Evolutionary conservation across 2,113 vertebrate species (phyloP).

Genomic region (Eolophus roseicapilla): DNA sequence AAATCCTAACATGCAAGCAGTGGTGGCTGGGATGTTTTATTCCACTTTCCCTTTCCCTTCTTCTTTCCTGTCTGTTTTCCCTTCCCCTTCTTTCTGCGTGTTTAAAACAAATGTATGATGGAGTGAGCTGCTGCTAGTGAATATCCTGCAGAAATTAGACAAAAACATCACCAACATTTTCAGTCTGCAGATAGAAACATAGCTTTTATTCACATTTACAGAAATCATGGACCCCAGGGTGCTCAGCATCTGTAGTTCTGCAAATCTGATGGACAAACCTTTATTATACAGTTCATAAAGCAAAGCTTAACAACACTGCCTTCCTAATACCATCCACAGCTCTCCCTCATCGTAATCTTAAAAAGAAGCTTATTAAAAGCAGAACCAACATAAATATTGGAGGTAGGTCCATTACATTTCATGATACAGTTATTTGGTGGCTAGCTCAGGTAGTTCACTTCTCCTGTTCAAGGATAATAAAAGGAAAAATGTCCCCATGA

Average conservation of each 20-base stretch:
- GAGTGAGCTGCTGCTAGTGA: not conserved
- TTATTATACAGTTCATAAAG: constrained; percentile 44
- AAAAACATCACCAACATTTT: not conserved
- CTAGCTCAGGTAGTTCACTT: not conserved
- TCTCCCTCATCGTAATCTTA: not conserved
- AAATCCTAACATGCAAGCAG: not conserved
- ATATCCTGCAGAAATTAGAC: not conserved
- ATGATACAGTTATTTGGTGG: constrained; percentile 1
- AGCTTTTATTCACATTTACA: not conserved
- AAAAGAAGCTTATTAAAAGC: not conserved
- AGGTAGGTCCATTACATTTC: not conserved
- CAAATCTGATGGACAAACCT: not conserved
- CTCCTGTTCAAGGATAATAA: constrained; percentile 30
- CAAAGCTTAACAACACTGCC: not conserved
- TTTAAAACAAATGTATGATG: not conserved
- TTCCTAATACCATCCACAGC: not conserved
- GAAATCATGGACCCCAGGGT: not conserved
- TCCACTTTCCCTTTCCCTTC: not conserved
- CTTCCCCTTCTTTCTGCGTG: not conserved
- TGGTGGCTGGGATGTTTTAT: not conserved
- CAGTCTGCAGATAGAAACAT: not conserved
- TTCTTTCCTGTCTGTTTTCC: not conserved
- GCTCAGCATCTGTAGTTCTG: not conserved
- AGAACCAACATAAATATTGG: not conserved
- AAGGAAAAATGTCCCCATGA: constrained; percentile 50